phyloP scores from a whole-genome alignment of 2,888 invertebrate species.

The Archaeoteleia sp. region DNA sequence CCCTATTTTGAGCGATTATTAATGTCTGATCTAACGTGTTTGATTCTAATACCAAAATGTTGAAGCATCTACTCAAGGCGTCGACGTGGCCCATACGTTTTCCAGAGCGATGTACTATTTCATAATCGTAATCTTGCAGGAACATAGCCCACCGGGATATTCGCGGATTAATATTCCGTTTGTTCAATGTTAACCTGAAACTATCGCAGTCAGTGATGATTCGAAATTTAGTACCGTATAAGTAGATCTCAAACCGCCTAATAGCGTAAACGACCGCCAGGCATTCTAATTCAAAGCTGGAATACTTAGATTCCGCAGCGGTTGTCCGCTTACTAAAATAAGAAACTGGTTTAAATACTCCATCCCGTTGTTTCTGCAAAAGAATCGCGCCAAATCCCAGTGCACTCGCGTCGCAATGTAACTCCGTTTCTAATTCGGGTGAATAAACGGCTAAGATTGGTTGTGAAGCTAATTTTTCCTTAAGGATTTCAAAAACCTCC shows the following conservation, averaged over 20 bases:
- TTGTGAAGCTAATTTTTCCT: constrained; percentile 18
- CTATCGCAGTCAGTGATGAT: constrained; percentile 62
- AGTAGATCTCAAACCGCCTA: constrained; percentile 57
- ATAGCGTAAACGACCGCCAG: constrained; percentile 52
- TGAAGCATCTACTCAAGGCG: constrained; percentile 41
- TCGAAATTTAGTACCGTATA: constrained; percentile 57
- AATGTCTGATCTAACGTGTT: constrained; percentile 47
- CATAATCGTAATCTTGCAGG: constrained; percentile 50
- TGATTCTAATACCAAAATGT: constrained; percentile 34
- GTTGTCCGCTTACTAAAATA: constrained; percentile 61
- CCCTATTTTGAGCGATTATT: constrained; percentile 41
- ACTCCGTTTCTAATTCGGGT: constrained; percentile 57
- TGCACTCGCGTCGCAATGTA: constrained; percentile 65
- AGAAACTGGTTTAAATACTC: constrained; percentile 53
- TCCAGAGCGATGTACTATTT: constrained; percentile 41
- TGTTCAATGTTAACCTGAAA: constrained; percentile 56
- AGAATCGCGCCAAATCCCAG: constrained; percentile 62
- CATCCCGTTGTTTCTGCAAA: constrained; percentile 60
- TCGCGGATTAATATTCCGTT: constrained; percentile 59
- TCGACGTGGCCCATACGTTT: constrained; percentile 49
- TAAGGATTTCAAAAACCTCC: constrained; percentile 33
- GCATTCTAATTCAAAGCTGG: constrained; percentile 64
- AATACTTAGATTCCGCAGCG: constrained; percentile 57
- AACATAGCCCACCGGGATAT: constrained; percentile 59
- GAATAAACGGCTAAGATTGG: constrained; percentile 47